Conservation (phyloP, 35 echinoderm and acorn worm genomes). For the Lytechinus variegatus region DNA sequence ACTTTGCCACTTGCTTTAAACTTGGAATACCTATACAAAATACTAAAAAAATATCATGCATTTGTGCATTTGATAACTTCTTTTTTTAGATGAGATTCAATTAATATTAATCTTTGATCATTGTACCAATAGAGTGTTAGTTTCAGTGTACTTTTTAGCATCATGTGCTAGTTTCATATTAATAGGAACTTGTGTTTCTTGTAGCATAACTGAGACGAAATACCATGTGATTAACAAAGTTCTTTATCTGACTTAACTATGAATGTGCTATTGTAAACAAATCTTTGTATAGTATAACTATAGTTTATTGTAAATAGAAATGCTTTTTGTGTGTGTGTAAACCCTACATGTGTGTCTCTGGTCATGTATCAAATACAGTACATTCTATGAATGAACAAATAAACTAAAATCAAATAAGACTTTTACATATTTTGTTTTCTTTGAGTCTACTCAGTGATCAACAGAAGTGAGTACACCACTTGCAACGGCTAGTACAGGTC, state of each 20-base stretch:
- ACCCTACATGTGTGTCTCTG: neutral
- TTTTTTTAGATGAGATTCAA: neutral
- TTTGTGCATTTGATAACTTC: neutral
- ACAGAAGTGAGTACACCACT: too few species aligned
- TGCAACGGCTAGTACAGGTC: too few species aligned
- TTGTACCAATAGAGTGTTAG: neutral
- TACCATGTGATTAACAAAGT: neutral
- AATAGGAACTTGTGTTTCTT: neutral
- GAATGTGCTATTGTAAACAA: neutral
- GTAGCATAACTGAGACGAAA: neutral
- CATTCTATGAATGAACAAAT: slow-evolving; percentile 5
- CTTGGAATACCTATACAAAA: too few species aligned
- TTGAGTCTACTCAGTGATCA: too few species aligned
- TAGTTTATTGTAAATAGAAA: too few species aligned
- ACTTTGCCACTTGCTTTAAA: too few species aligned
- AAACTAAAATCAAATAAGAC: neutral
- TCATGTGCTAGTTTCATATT: neutral
- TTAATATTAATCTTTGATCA: neutral
- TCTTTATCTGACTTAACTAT: neutral
- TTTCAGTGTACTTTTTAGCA: neutral
- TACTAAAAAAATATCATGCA: too few species aligned
- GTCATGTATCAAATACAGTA: neutral
- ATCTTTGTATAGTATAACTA: neutral
- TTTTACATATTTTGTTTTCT: too few species aligned
- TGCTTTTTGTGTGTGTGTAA: neutral